Base-by-base conservation (phyloP, 2,888 invertebrate species). In the Caenorhabditis sp. region DNA sequence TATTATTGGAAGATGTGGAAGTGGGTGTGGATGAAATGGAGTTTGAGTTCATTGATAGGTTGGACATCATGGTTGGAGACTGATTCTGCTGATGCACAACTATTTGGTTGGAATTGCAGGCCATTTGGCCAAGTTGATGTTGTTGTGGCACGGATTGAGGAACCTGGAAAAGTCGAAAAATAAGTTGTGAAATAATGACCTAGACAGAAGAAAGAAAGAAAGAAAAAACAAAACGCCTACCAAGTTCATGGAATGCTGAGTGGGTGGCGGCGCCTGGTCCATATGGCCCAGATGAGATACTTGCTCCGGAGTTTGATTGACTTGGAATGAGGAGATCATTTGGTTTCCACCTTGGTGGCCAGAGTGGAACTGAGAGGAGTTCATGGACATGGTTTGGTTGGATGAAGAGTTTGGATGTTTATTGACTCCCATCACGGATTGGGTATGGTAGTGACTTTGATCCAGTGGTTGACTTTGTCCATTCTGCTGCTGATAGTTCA, bases 161-260 rank as follows among this genome's bases (percentile, higher is more conserved):
- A 44, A 64, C 24, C 79, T 79, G 64, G 19, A 58, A 63, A 44
- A 10, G 44, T 38, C 14, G 19, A 58, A 79, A 56, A 70, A 70
- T 51, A 70, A 19, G 56, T 79, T 79, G 70, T 64, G 79, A 79
- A 70, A 64, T 31, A 44, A 31, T 77, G 77, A 77, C 77, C 58
- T 70, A 31, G 31, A 66, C 54, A 54, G 41, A 58, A 16, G 47
- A 10, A 54, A 35, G 19, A 41, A 54, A 56, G 44, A 44, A 44
- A 28, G 24, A 35, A 74, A 74, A 26, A 79, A 79, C 64, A 69
- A 77, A 76, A 63, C 63, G 70, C 79, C 63, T 70, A 79, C 79
- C 44, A 70, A 70, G 79, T 79, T 79, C 79, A 79, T 56, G 79
- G 70, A 79, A 79, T 79, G 70, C 56, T 70, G 79, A 64, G 79